Base-by-base conservation (phyloP, 2,113 vertebrate species). In the Oncorhynchus masou region DNA sequence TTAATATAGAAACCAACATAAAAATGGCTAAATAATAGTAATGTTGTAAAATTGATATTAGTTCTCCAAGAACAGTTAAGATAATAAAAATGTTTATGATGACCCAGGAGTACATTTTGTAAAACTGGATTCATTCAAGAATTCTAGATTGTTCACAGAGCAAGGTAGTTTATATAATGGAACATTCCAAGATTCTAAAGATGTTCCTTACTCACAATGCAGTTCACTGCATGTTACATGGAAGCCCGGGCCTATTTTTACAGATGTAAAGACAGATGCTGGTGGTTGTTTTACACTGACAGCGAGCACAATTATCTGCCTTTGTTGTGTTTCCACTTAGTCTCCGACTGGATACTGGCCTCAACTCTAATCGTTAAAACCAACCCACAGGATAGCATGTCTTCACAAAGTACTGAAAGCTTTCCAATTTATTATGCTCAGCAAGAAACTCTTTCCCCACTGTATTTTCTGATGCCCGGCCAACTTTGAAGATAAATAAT, bases 61-160 rank as follows among this genome's bases (percentile, higher is more conserved):
- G 79, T 89, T 85, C 84, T 78, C 83, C 70, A 73, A 87, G 81
- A 86, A 91, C 79, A 79, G 85, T 86, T 88, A 88, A 85, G 87
- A 81, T 86, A 93, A 91, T 91, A 91, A 93, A 91, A 91, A 91
- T n/a, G 68, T 83, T 90, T 92, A 87, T 91, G 84, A 91, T 74
- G 68, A 73, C 24, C 70, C 25, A 45, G 39, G 39, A 45, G 71
- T 48, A 19, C 11, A 75, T 7, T 70, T 48, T 79, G 27, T 75
- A 45, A 45, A 45, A 45, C 39, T 45, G 39, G 19, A 16, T 62
- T 62, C 3, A 9, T 62, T 24, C 2, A 62, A 49, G 3, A 71
- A 54, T 27, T 29, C 19, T 25, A 11, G 4, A 22, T 66, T 66
- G 9, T 45, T 45, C 39, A 22, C n/a, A 8, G 16, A 22, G 59